These are phyloP conservation scores for Falco berigora DNA, from an alignment of 2,797 vertebrate genomes.

Conservation along the genomic window DNA sequence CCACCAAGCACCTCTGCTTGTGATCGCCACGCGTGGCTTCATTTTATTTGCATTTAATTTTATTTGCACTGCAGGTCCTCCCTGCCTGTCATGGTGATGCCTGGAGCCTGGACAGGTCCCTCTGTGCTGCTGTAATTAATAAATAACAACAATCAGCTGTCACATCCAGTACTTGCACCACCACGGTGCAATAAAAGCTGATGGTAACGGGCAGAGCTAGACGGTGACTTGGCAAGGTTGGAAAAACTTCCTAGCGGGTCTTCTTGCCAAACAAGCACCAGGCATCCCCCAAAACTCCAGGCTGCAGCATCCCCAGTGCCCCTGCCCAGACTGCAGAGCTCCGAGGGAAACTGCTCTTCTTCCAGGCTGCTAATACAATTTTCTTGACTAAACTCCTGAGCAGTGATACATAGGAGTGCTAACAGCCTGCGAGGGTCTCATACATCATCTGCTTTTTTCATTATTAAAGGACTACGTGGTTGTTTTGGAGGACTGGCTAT, in stretches of 20 bases:
- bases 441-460: background rate
- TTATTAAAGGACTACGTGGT: background rate
- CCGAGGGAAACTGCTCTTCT: background rate
- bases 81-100: fast-evolving
- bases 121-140: background rate
- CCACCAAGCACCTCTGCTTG: background rate
- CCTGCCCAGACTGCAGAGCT: background rate
- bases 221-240: background rate
- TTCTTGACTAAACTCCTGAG: background rate
- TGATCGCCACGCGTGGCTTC: background rate
- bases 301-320: background rate
- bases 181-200: background rate
- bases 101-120: background rate
- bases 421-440: background rate
- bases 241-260: background rate
- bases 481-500: background rate
- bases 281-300: background rate
- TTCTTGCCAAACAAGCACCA: background rate
- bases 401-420: background rate
- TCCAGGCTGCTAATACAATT: background rate
- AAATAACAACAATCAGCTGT: fast-evolving
- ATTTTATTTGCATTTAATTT: background rate
- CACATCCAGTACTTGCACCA: background rate
- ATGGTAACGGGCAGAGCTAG: background rate
- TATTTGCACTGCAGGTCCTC: background rate